Conservation (phyloP, 2,113 vertebrate species). For the Connochaetes taurinus region DNA sequence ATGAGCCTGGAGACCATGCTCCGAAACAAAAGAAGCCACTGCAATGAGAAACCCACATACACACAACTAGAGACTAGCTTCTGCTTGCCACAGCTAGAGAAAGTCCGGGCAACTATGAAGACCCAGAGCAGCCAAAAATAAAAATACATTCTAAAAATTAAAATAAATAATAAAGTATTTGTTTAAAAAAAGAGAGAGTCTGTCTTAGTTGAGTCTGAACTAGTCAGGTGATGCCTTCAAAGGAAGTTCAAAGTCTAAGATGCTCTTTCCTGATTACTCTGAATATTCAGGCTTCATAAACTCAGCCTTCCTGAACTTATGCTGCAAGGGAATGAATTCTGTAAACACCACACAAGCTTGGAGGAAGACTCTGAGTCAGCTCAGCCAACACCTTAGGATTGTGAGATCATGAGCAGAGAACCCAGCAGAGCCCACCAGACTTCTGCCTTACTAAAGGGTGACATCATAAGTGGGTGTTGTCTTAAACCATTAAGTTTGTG, state of each 20-base stretch:
- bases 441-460: background rate
- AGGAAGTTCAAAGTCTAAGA: background rate
- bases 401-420: background rate
- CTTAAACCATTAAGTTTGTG: background rate
- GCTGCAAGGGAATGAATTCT: background rate
- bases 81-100: background rate
- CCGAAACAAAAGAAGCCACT: background rate
- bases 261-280: background rate
- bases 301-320: background rate
- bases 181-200: background rate
- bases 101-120: background rate
- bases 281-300: background rate
- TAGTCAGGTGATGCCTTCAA: background rate
- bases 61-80: background rate
- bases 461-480: background rate
- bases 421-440: background rate
- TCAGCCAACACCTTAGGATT: background rate
- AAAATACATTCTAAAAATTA: background rate
- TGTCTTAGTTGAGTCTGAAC: background rate
- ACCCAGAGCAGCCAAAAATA: background rate
- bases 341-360: background rate
- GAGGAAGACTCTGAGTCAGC: background rate
- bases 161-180: background rate
- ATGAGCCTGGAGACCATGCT: background rate
- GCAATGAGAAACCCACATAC: background rate